Base-by-base conservation (phyloP, 2,113 vertebrate genomes). In the Aegotheles bennettii region DNA sequence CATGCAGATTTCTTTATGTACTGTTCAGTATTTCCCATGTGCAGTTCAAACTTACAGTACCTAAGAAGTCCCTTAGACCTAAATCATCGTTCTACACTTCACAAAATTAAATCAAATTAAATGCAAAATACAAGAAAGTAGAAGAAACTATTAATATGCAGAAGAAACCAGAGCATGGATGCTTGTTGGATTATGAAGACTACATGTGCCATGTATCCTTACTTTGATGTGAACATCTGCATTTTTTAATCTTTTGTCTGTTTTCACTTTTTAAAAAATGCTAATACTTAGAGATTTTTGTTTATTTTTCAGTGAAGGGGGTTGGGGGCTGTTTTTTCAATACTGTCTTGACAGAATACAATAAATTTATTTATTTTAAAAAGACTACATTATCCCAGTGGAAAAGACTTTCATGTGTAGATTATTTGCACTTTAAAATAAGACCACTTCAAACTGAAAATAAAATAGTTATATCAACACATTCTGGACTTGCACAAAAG, bases 171-270 rank as follows among this genome's bases (percentile, higher is more conserved):
- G 47, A 79, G 8, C 19, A 70, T 2, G 2, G 28, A 38, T n/a
- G 10, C 26, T 59, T 67, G 2, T 26, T 54, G 23, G 8, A 77
- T 78, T 87, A 61, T 7, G 20, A 83, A 42, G 4, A 17, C 31
- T 38, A 75, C 5, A 40, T 20, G 11, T 1, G 2, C 42, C 4
- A 8, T 1, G 2, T 33, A 51, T 13, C 20, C 40, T 57, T 31
- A 67, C 16, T 57, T 50, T 35, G n/a, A 84, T 6, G 3, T 0
- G 5, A 84, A 63, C 7, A 40, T 71, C 16, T 63, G 68, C 42
- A 45, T 67, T 56, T 63, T 65, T 86, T 59, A 83, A 69, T 48
- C 25, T 64, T 75, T 33, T 56, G 3, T 36, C 57, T 70, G 18
- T 13, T 71, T 85, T 53, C 24, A 23, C 9, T 35, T 80, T 48